Evolutionary conservation across 2,113 vertebrate genomes (phyloP), one percentile per base, ranked within the genome.

Genomic region (Xiphophorus maculatus): DNA sequence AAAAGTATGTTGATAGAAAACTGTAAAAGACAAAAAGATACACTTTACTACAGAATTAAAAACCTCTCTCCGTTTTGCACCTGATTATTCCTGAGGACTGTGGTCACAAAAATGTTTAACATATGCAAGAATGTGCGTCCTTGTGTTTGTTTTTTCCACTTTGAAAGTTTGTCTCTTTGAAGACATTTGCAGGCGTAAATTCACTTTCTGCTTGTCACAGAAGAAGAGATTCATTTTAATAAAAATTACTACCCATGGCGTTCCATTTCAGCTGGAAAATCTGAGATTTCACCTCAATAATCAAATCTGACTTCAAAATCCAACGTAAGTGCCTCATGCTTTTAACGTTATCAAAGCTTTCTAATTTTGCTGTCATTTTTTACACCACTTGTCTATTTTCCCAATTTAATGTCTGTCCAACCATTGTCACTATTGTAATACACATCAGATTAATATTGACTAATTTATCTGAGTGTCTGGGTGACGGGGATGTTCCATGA

Each of bases 241-340:
- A 58, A 58, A 58, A 28, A 58, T 11, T 0, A 48, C 44, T 48
- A 58, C 51, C 7, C n/a, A n/a, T n/a, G 25, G 51, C 3, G 22
- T 42, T 67, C 13, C 51, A 42, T 61, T 29, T 63, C 13, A 17
- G 7, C 29, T 40, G 12, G 35, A 32, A 64, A 33, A 32, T 63
- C 17, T 27, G 33, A 10, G 12, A 63, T 32, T 63, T 63, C 62
- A 63, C 30, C 11, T 17, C 8, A 17, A 63, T 10, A 8, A 28
- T 63, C 29, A 63, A 30, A 35, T 40, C 28, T 37, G 25, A 66
- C n/a, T n/a, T n/a, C 22, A 40, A 40, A 25, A n/a, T 37, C 25
- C 35, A 44, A 42, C n/a, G 1, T 13, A 67, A 67, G 65, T 67
- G 65, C 65, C 65, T 67, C 65, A 67, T 67, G n/a, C 37, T 14